Evolutionary conservation across 2,888 invertebrate species (phyloP), one percentile per base, ranked within the genome.

Genomic region (Tetranychus truncatus): DNA sequence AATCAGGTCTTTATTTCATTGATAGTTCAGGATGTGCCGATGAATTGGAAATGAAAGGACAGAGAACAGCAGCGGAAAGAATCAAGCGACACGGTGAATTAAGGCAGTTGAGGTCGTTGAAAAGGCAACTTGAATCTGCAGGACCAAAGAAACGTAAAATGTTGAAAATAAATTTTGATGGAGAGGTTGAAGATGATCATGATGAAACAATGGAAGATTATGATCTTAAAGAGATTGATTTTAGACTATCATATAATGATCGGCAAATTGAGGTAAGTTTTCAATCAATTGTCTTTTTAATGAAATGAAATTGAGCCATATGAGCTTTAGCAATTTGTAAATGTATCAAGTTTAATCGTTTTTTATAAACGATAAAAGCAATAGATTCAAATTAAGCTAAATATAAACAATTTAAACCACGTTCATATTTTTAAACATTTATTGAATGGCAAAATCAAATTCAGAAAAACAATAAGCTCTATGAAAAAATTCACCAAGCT

Each of bases 151-250:
- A 87, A 79, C 87, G 88, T 77, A 92, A 91, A 82, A 87, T 89
- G 66, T 85, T 95, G 8, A 90, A 89, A 82, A 75, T 83, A 45
- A 82, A 82, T 78, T 80, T 81, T n/a, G 82, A 81, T 71, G 83
- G 88, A 0, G 88, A 89, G 81, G 86, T 87, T 2, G 88, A 87
- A 81, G 88, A 88, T 79, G 82, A 80, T 45, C 86, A 88, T 66
- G 87, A 88, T 15, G 85, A 85, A 44, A 9, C 15, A 55, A 55
- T 15, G 9, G 85, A 86, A 55, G 82, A 81, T 15, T 81, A 89
- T 71, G 89, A 93, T 83, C 89, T 92, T 79, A 86, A 91, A 74
- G 92, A 94, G 81, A 87, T 94, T 6, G 93, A 94, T 83, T 94
- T 94, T 82, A 85, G 91, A 34, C 86, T 94, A 83, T 88, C 87